These are phyloP conservation scores for Allolobophora icterica DNA, from an alignment of 2,888 invertebrate species.

Conservation along the genomic window DNA sequence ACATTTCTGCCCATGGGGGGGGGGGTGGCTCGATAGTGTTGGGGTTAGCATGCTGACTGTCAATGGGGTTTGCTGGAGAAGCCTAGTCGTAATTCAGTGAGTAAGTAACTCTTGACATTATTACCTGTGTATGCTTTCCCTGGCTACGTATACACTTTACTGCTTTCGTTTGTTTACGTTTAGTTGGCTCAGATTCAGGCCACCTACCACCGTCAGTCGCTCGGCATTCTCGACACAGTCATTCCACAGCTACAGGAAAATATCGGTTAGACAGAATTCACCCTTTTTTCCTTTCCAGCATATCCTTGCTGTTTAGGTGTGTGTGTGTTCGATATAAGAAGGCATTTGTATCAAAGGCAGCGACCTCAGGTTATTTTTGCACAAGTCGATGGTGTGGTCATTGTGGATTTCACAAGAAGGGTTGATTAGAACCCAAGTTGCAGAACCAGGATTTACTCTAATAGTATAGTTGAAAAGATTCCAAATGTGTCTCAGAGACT, in stretches of 20 bases:
- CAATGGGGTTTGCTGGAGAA: no score
- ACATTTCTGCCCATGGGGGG: no score
- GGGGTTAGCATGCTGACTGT: no score
- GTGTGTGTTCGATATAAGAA: no score
- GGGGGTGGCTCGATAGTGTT: no score
- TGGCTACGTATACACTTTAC: not conserved
- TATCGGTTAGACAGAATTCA: slow-evolving; percentile 72
- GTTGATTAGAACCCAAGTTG: no score
- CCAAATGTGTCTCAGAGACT: no score
- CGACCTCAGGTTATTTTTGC: not conserved
- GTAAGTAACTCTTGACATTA: no score
- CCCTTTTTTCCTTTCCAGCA: no score
- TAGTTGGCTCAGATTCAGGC: slow-evolving; percentile 84
- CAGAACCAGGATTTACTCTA: not conserved
- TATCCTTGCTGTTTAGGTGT: no score
- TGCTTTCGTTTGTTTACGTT: not conserved
- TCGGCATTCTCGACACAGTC: slow-evolving; percentile 79
- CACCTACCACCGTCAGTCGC: slow-evolving; percentile 82
- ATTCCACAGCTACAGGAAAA: slow-evolving; percentile 80
- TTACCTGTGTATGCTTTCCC: not conserved
- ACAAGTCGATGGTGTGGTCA: not conserved
- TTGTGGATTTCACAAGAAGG: not conserved
- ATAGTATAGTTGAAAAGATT: no score
- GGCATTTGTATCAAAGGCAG: not conserved
- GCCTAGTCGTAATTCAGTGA: no score